Conservation (phyloP, 2,797 vertebrate species). For the Mus minutoides region DNA sequence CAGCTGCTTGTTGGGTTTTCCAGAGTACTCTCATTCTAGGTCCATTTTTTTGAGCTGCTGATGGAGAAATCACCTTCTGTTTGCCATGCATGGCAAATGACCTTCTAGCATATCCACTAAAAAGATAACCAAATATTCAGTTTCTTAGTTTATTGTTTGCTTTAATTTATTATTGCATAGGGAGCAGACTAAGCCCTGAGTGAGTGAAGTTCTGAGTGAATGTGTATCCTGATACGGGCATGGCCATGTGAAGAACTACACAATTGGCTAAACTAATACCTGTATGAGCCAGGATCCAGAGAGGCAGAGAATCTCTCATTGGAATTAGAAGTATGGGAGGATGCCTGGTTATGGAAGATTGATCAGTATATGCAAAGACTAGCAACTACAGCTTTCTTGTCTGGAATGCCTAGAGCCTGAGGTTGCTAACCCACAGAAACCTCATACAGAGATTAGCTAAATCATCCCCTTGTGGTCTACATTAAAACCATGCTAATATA, state of each 20-base stretch:
- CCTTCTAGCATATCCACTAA: slow-evolving; percentile 34
- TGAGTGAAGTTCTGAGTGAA: no score
- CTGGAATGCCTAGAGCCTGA: neutral
- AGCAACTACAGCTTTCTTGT: neutral
- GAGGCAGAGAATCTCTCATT: neutral
- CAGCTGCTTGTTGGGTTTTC: no score
- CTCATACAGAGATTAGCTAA: neutral
- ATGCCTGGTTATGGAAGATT: no score
- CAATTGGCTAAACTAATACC: neutral
- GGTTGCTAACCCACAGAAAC: neutral
- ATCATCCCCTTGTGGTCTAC: no score
- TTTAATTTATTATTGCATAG: neutral
- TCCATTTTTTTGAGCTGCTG: neutral
- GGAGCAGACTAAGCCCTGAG: neutral
- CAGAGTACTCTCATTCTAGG: no score
- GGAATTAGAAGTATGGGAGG: neutral
- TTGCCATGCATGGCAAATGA: slow-evolving; percentile 36
- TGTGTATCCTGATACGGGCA: neutral
- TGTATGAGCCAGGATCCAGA: neutral
- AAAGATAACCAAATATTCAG: slow-evolving; percentile 18
- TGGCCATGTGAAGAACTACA: neutral
- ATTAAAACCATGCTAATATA: neutral
- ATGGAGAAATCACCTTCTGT: slow-evolving; percentile 6
- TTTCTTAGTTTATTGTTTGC: neutral
- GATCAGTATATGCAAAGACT: no score